These are phyloP conservation scores for Bolborhynchus lineola DNA, from an alignment of 2,113 vertebrate genomes.

Conservation along the genomic window DNA sequence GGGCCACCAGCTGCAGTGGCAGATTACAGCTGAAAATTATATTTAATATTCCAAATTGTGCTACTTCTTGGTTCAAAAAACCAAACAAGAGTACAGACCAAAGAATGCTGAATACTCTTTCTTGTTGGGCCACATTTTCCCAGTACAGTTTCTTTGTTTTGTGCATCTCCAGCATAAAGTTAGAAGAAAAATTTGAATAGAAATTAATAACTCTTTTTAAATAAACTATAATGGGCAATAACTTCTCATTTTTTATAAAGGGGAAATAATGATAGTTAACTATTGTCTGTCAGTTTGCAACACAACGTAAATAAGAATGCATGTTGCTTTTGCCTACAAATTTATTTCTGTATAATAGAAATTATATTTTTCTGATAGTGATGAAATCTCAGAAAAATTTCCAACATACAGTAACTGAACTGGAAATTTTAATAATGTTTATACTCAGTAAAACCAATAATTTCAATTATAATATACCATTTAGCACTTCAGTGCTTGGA, in stretches of 20 bases:
- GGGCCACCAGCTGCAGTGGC: neutral
- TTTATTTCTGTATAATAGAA: neutral
- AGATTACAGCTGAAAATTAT: neutral
- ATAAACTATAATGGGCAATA: neutral
- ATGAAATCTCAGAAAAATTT: neutral
- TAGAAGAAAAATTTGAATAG: neutral
- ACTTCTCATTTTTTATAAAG: neutral
- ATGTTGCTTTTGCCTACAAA: neutral
- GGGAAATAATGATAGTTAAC: neutral
- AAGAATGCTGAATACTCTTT: neutral
- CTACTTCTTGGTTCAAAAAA: neutral
- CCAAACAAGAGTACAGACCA: neutral
- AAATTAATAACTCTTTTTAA: neutral
- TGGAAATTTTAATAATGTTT: neutral
- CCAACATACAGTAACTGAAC: neutral
- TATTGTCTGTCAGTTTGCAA: neutral
- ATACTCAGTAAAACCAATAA: neutral
- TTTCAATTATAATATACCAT: neutral
- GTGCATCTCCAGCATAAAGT: neutral
- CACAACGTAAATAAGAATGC: neutral
- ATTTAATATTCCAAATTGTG: neutral
- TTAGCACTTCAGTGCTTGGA: neutral
- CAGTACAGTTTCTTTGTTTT: neutral
- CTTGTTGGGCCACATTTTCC: neutral
- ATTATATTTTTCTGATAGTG: neutral